Evolutionary conservation across 2,888 invertebrate genomes (phyloP).

Genomic region (Atherix ibis): DNA sequence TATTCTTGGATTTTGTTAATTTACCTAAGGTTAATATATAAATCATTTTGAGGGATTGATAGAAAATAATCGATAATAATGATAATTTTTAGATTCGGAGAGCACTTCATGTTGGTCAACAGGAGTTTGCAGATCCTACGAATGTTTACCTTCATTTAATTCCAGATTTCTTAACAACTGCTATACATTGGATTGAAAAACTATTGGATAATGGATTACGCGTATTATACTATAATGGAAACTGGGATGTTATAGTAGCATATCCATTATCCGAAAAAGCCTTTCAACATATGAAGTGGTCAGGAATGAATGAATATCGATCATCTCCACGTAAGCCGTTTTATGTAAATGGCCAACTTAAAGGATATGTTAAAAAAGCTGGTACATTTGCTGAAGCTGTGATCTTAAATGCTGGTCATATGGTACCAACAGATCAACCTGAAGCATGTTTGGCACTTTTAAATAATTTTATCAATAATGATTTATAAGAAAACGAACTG

Average conservation of each 20-base stretch:
- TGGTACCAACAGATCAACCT: slow-evolving; percentile 49
- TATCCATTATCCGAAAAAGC: slow-evolving; percentile 45
- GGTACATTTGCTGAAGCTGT: slow-evolving; percentile 43
- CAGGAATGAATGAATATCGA: slow-evolving; percentile 35
- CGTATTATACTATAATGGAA: slow-evolving; percentile 32
- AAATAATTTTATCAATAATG: slow-evolving; percentile 37
- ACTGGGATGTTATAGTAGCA: slow-evolving; percentile 48
- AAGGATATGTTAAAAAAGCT: slow-evolving; percentile 41
- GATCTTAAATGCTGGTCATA: slow-evolving; percentile 48
- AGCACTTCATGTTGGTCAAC: slow-evolving; percentile 39
- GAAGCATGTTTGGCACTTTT: slow-evolving; percentile 42
- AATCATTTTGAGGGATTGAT: too few relatives aligned
- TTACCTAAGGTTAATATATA: slow-evolving; percentile 17
- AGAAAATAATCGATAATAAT: too few relatives aligned
- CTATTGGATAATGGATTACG: slow-evolving; percentile 37
- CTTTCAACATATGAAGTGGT: slow-evolving; percentile 33
- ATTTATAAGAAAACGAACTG: slow-evolving; percentile 14
- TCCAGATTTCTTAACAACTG: slow-evolving; percentile 40
- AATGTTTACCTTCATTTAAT: slow-evolving; percentile 37
- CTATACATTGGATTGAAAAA: slow-evolving; percentile 40
- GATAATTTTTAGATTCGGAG: slow-evolving; percentile 26
- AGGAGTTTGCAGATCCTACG: slow-evolving; percentile 36
- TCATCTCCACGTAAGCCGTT: slow-evolving; percentile 32
- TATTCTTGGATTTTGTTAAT: slow-evolving; percentile 32
- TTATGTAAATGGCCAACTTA: slow-evolving; percentile 34